Conservation (phyloP, 2,113 vertebrate genomes). For the Actinemys pallida region DNA sequence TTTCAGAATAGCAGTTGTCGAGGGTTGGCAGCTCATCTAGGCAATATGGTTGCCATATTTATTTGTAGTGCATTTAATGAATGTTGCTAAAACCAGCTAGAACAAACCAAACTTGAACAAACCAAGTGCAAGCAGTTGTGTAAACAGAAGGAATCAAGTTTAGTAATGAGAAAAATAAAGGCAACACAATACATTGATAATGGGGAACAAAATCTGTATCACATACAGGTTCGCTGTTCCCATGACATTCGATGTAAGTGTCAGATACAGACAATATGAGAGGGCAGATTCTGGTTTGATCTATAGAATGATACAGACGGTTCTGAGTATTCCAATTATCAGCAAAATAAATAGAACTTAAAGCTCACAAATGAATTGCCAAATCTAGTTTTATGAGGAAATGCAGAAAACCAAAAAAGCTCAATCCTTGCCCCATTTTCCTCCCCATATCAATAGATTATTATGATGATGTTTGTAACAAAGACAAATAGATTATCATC, state of each 20-base stretch:
- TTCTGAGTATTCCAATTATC: accelerated
- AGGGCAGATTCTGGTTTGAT: accelerated
- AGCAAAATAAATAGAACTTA: neutral
- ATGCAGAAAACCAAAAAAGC: neutral
- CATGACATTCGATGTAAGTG: neutral
- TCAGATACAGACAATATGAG: neutral
- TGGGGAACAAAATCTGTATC: neutral
- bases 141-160: neutral
- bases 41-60: neutral
- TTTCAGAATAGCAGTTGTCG: conserved; percentile 5
- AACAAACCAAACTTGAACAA: neutral
- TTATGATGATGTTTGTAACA: neutral
- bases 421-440: neutral
- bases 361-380: neutral
- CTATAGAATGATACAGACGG: neutral
- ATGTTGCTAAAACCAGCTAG: neutral
- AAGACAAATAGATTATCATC: neutral
- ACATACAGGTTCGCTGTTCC: neutral
- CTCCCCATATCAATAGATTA: neutral
- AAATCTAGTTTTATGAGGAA: neutral
- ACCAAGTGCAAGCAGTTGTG: neutral
- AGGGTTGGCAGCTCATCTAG: neutral
- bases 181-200: neutral
- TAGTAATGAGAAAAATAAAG: conserved; percentile 5
- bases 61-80: conserved; percentile 6